Percentiles rank a stretch among this genome's conserved stretches.
phyloP scores from a whole-genome alignment of 2,797 vertebrate genomes.

The Trachops cirrhosus region DNA sequence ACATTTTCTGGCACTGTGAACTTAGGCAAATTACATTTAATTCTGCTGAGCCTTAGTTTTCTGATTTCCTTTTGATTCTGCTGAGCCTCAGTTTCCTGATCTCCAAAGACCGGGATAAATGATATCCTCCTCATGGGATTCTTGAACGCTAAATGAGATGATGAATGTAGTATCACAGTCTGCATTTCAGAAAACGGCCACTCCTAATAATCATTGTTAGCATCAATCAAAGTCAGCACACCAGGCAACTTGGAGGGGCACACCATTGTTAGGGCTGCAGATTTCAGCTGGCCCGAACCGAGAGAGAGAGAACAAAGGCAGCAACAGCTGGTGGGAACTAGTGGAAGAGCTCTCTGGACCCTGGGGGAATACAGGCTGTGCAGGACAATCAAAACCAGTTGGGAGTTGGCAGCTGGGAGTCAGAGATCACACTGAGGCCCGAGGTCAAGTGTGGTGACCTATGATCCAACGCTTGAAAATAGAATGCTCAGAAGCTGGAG shows the following conservation, averaged over 20 bases:
- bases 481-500: slow-evolving; percentile 33
- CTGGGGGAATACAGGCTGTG: neutral
- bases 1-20: neutral
- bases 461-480: slow-evolving; percentile 35
- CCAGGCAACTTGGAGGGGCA: neutral
- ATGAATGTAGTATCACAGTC: neutral
- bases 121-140: neutral
- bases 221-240: slow-evolving; percentile 43
- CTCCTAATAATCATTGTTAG: neutral
- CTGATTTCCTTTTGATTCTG: slow-evolving; percentile 1
- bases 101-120: neutral
- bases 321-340: slow-evolving; percentile 47
- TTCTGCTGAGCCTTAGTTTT: slow-evolving; percentile 9
- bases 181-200: slow-evolving; percentile 39
- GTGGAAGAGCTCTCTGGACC: neutral
- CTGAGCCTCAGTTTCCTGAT: slow-evolving; percentile 24
- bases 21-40: neutral
- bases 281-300: neutral
- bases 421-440: neutral
- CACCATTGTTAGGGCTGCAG: neutral
- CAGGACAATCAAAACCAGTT: slow-evolving; percentile 51
- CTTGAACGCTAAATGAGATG: neutral
- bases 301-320: neutral
- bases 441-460: slow-evolving; percentile 61
- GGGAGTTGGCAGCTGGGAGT: neutral